A percentile compares a stretch with the other conserved stretches of the same genome.
Evolutionary conservation across 2,888 invertebrate genomes (phyloP).

Genomic region (Proisotoma minuta): DNA sequence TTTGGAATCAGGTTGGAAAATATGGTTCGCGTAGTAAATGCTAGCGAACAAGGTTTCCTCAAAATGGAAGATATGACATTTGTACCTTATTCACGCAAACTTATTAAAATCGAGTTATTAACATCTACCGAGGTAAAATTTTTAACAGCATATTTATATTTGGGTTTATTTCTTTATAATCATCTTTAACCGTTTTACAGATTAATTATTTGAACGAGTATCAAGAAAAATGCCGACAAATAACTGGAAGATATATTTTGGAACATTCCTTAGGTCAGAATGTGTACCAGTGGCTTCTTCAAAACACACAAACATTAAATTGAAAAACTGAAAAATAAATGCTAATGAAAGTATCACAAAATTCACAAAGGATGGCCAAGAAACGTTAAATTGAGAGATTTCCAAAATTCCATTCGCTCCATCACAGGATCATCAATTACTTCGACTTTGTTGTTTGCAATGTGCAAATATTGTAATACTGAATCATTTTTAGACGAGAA

Average conservation of each 20-base stretch:
- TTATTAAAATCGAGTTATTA: conserved; percentile 67
- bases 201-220: conserved; percentile 74
- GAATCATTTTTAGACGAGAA: too few relatives aligned
- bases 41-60: conserved; percentile 64
- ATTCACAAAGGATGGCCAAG: not conserved
- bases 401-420: conserved; percentile 19
- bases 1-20: conserved; percentile 70
- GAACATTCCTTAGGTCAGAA: conserved; percentile 9
- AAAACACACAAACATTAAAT: too few relatives aligned
- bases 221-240: conserved; percentile 66
- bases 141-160: conserved; percentile 5
- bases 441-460: conserved; percentile 12
- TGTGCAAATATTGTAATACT: conserved; percentile 18
- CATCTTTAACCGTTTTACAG: conserved; percentile 51
- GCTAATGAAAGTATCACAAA: not conserved
- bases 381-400: conserved; percentile 3
- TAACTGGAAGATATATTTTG: conserved; percentile 57
- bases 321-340: too few relatives aligned
- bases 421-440: conserved; percentile 24
- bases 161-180: not conserved
- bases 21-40: conserved; percentile 67
- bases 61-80: conserved; percentile 80
- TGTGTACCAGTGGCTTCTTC: conserved; percentile 30
- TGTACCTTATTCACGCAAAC: conserved; percentile 74
- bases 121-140: conserved; percentile 66